Conservation (phyloP, 1,140 invertebrate species). For the Uloborus diversus region DNA sequence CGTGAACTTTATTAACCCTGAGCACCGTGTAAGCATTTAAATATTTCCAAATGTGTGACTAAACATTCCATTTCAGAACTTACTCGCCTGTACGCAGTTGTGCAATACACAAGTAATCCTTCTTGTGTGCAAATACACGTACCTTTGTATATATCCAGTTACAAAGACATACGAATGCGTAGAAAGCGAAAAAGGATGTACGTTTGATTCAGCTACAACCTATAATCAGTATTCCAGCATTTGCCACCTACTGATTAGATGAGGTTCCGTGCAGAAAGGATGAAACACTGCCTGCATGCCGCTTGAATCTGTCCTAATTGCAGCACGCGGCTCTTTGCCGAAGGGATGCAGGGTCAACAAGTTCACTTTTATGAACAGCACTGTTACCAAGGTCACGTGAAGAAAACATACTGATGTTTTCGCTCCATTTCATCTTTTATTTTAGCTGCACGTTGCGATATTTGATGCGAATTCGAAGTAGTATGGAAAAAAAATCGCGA, state of each 20-base stretch:
- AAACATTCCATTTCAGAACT: neutral
- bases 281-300: slow-evolving; percentile 19
- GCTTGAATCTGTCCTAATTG: slow-evolving; percentile 19
- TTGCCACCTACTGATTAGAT: slow-evolving; percentile 49
- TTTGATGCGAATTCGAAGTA: too few species aligned
- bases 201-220: slow-evolving; percentile 13
- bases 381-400: slow-evolving; percentile 27
- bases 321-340: neutral
- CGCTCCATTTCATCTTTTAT: neutral
- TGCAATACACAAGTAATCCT: too few species aligned
- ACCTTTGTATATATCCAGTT: neutral
- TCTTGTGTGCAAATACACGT: neutral
- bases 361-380: slow-evolving; percentile 7
- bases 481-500: too few species aligned
- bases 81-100: neutral
- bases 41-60: neutral
- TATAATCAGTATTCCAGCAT: slow-evolving; percentile 43
- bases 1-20: slow-evolving; percentile 5
- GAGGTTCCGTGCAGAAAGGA: neutral
- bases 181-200: too few species aligned
- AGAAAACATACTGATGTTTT: neutral
- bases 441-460: too few species aligned
- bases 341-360: neutral
- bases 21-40: slow-evolving; percentile 8
- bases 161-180: neutral